These are phyloP conservation scores for Clarias platycephalus DNA, from an alignment of 2,797 vertebrate genomes.

Conservation along the genomic window DNA sequence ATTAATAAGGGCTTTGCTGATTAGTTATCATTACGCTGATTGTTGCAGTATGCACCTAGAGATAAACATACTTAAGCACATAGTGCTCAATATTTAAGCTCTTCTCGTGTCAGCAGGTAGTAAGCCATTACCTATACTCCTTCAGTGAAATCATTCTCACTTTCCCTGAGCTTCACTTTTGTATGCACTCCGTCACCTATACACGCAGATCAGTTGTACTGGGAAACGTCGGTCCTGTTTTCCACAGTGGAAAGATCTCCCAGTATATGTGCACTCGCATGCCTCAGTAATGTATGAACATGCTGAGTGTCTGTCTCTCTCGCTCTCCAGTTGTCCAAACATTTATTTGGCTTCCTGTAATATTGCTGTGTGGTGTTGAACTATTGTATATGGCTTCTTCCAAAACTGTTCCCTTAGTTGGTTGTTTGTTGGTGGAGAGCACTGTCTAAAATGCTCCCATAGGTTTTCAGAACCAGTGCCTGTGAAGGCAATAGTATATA, in stretches of 20 bases:
- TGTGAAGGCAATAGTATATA: background rate
- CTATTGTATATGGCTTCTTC: background rate
- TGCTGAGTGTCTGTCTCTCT: background rate
- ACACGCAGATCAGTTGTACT: too few relatives aligned
- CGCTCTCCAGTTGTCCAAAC: background rate
- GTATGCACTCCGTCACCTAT: background rate
- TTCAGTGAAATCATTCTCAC: background rate
- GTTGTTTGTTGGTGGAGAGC: background rate
- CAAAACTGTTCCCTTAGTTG: background rate
- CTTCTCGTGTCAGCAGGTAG: constrained; percentile 5
- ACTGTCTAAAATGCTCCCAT: background rate
- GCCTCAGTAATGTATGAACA: background rate
- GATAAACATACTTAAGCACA: background rate
- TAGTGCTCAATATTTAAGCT: background rate
- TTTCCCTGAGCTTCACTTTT: background rate
- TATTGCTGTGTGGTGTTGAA: background rate
- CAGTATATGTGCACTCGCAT: background rate
- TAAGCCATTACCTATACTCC: background rate
- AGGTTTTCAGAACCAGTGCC: background rate
- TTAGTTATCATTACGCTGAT: background rate
- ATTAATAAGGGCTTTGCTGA: background rate
- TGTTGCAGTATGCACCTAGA: background rate
- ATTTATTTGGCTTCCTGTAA: background rate
- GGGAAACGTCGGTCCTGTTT: background rate
- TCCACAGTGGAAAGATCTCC: constrained; percentile 13